Base-by-base conservation (phyloP, 2,113 vertebrate genomes). In the Sinocyclocheilus maitianheensis region DNA sequence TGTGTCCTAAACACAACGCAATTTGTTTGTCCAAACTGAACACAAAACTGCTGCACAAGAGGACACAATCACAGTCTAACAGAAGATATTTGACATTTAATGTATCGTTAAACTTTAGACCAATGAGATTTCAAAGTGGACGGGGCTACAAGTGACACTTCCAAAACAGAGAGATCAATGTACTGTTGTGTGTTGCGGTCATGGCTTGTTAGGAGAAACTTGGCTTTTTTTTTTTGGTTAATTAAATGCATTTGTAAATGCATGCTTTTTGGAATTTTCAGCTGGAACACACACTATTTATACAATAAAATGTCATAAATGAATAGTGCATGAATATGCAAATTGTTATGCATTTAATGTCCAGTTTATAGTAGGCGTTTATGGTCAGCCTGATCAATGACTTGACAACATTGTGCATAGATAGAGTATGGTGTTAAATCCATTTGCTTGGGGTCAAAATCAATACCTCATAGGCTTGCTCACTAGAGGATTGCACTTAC, bases 371-470 rank as follows among this genome's bases (percentile, higher is more conserved):
- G 16, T 58, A 58, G 5, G 55, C 20, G 55, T 58, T 58, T 20
- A 58, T 58, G 26, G 24, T 16, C 24, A 40, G 18, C 24, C 46
- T 65, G 16, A 18, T 18, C 24, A 77, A 34, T 34, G 24, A 77
- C 30, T 22, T 18, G 10, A 34, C 48, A 34, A 34, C 8, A 58
- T 6, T 77, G 16, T 78, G 11, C 18, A 78, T 37, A 37, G 46
- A 83, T 11, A 71, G 8, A 43, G 30, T 20, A 40, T 37, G 22
- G 34, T 43, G 69, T 84, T 60, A n/a, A 58, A 84, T 69, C 51
- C 37, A 34, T 84, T 75, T 75, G 34, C 40, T 62, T 77, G 18
- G 67, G 72, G 72, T 58, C 51, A 79, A 72, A 84, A 76, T 84
- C 58, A 76, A 84, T 81, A 55, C 46, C n/a, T 65, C 11, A 67